Evolutionary conservation across 2,797 vertebrate species (phyloP).

Genomic region (Diplodus puntazzo): DNA sequence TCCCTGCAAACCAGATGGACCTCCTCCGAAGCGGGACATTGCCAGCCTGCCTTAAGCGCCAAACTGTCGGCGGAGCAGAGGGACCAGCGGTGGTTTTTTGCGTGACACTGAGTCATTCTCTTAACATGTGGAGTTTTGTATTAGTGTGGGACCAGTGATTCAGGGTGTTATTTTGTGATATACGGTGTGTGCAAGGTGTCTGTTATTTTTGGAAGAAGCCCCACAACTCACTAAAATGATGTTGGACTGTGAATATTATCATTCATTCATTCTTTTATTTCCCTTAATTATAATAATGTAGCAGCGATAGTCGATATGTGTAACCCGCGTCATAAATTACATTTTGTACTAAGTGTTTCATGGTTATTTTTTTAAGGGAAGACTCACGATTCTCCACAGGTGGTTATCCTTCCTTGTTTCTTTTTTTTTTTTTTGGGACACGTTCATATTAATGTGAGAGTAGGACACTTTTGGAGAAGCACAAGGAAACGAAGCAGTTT

Average conservation of each 20-base stretch:
- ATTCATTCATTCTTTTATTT: slow-evolving; percentile 47
- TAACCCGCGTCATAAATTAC: slow-evolving; percentile 55
- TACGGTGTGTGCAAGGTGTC: slow-evolving; percentile 66
- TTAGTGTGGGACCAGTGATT: slow-evolving; percentile 69
- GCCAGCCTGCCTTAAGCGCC: slow-evolving; percentile 91
- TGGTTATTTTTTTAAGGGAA: slow-evolving; percentile 75
- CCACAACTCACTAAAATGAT: slow-evolving; percentile 63
- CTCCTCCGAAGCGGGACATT: slow-evolving; percentile 96
- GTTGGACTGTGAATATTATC: slow-evolving; percentile 80
- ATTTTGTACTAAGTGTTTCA: slow-evolving; percentile 57
- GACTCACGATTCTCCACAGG: slow-evolving; percentile 38
- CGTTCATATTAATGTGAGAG: slow-evolving; percentile 31
- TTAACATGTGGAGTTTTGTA: slow-evolving; percentile 68
- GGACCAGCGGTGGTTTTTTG: slow-evolving; percentile 48
- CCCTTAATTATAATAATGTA: slow-evolving; percentile 68
- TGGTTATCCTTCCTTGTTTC: slow-evolving; percentile 33
- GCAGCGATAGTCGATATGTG: slow-evolving; percentile 67
- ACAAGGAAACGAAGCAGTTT: slow-evolving; percentile 47
- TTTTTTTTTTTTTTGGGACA: slow-evolving; percentile 2
- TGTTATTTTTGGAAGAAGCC: slow-evolving; percentile 61
- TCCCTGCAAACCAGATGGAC: slow-evolving; percentile 88
- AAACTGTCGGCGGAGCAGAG: slow-evolving; percentile 41
- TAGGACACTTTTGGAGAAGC: slow-evolving; percentile 50
- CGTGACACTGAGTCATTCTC: slow-evolving; percentile 58
- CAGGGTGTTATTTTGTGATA: slow-evolving; percentile 69